Base-by-base conservation (phyloP, 2,797 vertebrate genomes). In the Acanthurus lineatus region DNA sequence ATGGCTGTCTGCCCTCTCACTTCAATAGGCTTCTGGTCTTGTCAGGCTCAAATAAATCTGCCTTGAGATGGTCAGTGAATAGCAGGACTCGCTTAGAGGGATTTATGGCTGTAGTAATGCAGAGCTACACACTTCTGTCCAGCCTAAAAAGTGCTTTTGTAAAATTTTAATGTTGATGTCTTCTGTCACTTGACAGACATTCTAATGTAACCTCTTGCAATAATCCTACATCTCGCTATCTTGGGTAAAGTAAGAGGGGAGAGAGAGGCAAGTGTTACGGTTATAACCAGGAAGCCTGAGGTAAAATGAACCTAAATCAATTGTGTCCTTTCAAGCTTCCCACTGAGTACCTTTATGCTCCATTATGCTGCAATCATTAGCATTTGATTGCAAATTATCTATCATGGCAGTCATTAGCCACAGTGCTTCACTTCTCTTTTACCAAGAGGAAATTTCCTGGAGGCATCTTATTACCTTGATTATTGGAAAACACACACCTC, bases 351-450 rank as follows among this genome's bases (percentile, higher is more conserved):
- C 45, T 72, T 66, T 35, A 60, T 44, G 71, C 74, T 63, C 84
- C 78, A 82, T 83, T 79, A 86, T 10, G 2, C 69, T 15, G 28
- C 68, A 5, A 28, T 83, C 71, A 72, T 85, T 84, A 84, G 79
- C 10, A 4, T 79, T 28, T 74, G 59, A 40, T 40, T 40, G 40
- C 40, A 40, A 40, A 40, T 40, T 60, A 63, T 77, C 28, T 32
- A 32, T 77, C 62, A 56, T 40, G 64, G 60, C 16, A 47, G 52
- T 53, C 62, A 57, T 53, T 15, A 69, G 32, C 59, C 19, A 25
- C 20, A 40, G 59, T 44, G 6, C 44, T 58, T 75, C 77, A 75
- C 62, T 66, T 69, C 16, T 49, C 48, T 22, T 25, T 38, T 38
- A 42, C 52, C 16, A 15, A 6, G 54, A 61, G 62, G 20, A 59